Evolutionary conservation across 2,113 vertebrate species (phyloP).

Genomic region (Pao palembangensis): DNA sequence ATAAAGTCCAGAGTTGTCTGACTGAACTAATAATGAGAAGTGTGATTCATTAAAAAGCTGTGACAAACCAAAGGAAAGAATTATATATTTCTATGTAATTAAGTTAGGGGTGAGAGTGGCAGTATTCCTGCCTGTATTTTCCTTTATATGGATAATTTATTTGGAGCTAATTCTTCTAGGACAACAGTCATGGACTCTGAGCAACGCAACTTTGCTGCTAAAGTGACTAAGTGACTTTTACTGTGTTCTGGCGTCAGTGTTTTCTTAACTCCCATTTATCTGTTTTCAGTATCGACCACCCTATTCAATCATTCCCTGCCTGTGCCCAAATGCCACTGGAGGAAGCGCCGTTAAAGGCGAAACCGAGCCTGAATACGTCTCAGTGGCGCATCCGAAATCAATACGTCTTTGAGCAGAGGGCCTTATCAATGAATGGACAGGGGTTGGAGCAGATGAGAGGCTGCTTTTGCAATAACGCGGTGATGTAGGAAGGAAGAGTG

Average conservation of each 20-base stretch:
- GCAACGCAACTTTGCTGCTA: constrained; percentile 24
- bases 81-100: no score
- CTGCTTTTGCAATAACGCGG: not conserved
- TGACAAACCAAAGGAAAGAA: no score
- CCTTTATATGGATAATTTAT: no score
- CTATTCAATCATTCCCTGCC: constrained; percentile 47
- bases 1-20: no score
- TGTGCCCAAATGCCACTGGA: constrained; percentile 54
- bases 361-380: constrained; percentile 64
- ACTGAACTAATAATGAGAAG: no score
- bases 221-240: constrained; percentile 18
- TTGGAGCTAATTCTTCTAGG: no score
- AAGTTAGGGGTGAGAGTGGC: no score
- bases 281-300: constrained; percentile 47
- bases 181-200: constrained; percentile 13
- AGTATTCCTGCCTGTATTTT: constrained; percentile 11
- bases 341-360: constrained; percentile 60
- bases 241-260: constrained; percentile 8
- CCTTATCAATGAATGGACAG: constrained; percentile 54
- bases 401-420: constrained; percentile 61
- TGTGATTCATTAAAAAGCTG: constrained; percentile 8
- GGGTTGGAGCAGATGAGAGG: constrained; percentile 43
- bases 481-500: constrained; percentile 10
- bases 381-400: constrained; percentile 50
- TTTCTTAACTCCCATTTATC: constrained; percentile 39